These are phyloP conservation scores for Falco berigora DNA, from an alignment of 2,797 vertebrate species.

Conservation along the genomic window DNA sequence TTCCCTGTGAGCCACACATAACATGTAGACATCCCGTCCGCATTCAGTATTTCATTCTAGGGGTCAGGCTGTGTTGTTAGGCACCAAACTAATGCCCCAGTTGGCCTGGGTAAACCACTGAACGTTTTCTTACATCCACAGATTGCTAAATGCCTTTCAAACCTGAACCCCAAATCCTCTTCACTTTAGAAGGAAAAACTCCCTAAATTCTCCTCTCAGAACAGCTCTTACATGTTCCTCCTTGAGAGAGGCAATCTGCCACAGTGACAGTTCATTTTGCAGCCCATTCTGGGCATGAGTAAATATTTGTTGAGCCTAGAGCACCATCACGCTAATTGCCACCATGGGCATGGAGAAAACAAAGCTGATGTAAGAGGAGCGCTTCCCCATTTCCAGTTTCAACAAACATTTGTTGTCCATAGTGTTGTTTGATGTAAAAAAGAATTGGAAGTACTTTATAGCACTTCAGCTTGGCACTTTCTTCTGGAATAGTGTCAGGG, in stretches of 20 bases:
- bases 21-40: rapidly evolving
- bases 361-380: background rate
- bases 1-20: background rate
- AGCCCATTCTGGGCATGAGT: background rate
- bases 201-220: background rate
- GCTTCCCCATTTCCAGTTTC: background rate
- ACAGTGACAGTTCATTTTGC: background rate
- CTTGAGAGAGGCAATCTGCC: background rate
- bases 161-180: background rate
- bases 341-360: background rate
- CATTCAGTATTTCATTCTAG: background rate
- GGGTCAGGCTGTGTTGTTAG: background rate
- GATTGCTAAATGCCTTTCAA: background rate
- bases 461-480: background rate
- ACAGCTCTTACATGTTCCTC: background rate
- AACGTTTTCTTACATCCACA: background rate
- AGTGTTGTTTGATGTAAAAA: background rate
- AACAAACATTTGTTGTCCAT: background rate
- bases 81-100: background rate
- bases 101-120: background rate
- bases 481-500: background rate
- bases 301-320: background rate
- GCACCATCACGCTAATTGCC: background rate
- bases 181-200: background rate
- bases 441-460: background rate